Base-by-base conservation (phyloP, 2,113 vertebrate species). In the Axis porcinus region DNA sequence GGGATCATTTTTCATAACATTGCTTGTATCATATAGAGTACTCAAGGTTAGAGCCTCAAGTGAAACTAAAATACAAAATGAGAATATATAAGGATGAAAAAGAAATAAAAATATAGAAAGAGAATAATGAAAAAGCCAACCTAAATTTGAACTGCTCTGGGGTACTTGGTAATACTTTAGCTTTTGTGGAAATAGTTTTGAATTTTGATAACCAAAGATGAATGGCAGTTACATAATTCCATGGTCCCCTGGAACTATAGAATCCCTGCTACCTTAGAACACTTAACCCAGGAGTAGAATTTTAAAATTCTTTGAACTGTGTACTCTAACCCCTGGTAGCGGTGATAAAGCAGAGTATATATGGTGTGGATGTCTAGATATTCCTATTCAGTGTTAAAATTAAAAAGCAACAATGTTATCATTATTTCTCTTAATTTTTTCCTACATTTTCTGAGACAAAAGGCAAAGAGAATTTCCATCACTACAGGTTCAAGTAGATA, bases 21-120 rank as follows among this genome's bases (percentile, higher is more conserved):
- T 57, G 36, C 85, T 83, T 67, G 0, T 62, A 45, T 90, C 7
- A 87, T 60, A 78, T 15, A 78, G 8, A 36, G 3, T 28, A 94
- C 33, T 2, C 81, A 94, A 84, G 14, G 11, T 95, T n/a, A 92
- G 30, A 23, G 25, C 7, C 92, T 10, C 28, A 78, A 16, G 36
- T 50, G 21, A 93, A 87, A 30, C 70, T 89, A 92, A 97, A 96
- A 74, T 58, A 62, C 23, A 94, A 81, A 91, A 81, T 87, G 21
- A 94, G 9, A 90, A 57, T 58, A 58, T 15, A 4, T 40, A 60
- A 60, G 43, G 4, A 2, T 7, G 0, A 33, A 79, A 64, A 50
- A 74, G 82, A 91, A 88, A 57, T 76, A 16, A 19, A 70, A 92
- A 62, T 70, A 36, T 58, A 21, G 33, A 94, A 91, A 67, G 1